Evolutionary conservation across 2,797 vertebrate species (phyloP).

Genomic region (Knipowitschia caucasica): DNA sequence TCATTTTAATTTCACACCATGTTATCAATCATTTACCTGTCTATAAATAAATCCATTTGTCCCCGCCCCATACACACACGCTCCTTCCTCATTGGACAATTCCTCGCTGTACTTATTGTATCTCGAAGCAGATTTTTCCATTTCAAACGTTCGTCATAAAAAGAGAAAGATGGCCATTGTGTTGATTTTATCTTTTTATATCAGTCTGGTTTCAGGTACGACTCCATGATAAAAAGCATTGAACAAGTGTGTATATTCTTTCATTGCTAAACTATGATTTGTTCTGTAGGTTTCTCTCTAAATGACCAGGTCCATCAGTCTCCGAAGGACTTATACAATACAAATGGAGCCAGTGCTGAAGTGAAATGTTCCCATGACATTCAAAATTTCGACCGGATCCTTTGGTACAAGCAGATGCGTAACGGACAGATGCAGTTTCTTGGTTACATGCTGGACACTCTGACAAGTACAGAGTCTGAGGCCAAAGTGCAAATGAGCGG

Average conservation of each 20-base stretch:
- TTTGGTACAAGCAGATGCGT: constrained; percentile 54
- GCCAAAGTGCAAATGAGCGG: constrained; percentile 14
- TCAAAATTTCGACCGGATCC: constrained; percentile 14
- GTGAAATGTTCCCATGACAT: constrained; percentile 45
- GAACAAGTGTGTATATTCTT: neutral
- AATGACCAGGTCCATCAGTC: constrained; percentile 31
- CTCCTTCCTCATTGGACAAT: neutral
- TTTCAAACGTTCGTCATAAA: constrained; percentile 3
- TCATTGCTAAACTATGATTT: neutral
- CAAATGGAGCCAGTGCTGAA: neutral
- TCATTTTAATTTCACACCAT: too few species aligned
- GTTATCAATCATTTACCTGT: too few species aligned
- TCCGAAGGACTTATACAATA: constrained; percentile 17
- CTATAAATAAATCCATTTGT: neutral
- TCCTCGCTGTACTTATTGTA: neutral
- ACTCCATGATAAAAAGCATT: neutral
- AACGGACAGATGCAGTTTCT: constrained; percentile 27
- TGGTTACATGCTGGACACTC: constrained; percentile 6
- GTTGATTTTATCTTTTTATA: constrained; percentile 5
- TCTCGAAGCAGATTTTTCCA: neutral
- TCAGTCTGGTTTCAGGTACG: constrained; percentile 24
- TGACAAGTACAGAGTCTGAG: neutral
- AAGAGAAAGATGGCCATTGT: constrained; percentile 8
- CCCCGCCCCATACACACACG: neutral
- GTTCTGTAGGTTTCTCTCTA: neutral